Evolutionary conservation across 2,797 vertebrate genomes (phyloP), one percentile per base, ranked within the genome.

Genomic region (Premnoplex brunnescens): DNA sequence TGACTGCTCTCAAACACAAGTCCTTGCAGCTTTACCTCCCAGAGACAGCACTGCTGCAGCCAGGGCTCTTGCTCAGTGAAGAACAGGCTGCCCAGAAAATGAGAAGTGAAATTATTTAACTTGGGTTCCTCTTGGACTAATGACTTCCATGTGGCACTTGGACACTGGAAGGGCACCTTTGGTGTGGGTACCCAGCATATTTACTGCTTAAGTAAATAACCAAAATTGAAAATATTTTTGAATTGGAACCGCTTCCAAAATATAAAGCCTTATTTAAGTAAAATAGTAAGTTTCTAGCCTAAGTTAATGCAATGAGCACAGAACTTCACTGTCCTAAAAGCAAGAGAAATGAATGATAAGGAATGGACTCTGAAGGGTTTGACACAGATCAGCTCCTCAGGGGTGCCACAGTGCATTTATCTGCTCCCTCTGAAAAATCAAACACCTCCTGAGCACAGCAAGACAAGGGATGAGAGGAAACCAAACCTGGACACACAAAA

Each of bases 131-230:
- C 69, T 49, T n/a, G 20, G 12, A 76, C 43, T 58, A 23, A 64
- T 6, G 22, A 56, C 51, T 67, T 58, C 14, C n/a, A 27, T 0
- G 10, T 5, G 49, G 52, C 39, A 73, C 64, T 30, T 23, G 17
- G 58, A 64, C 43, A 60, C 71, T 51, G 21, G 6, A 37, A 60
- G 28, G 72, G 14, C 66, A 75, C 49, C 43, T 59, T 17, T 1
- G 0, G 7, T 23, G 55, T 0, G 8, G 30, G 10, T 5, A 49
- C 51, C 75, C 7, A 1, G 43, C 22, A 23, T 4, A 46, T 55
- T 69, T 54, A 32, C 27, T 32, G n/a, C n/a, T 23, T 14, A 14
- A 51, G 30, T 23, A 43, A 84, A 56, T 7, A 32, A 54, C 21
- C 14, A 44, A 23, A n/a, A 64, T 0, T 3, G 7, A 58, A 86